Percentiles rank a stretch among this genome's conserved stretches.
phyloP scores from a whole-genome alignment of 2,113 vertebrate genomes.

The Atherinomorus stipes region DNA sequence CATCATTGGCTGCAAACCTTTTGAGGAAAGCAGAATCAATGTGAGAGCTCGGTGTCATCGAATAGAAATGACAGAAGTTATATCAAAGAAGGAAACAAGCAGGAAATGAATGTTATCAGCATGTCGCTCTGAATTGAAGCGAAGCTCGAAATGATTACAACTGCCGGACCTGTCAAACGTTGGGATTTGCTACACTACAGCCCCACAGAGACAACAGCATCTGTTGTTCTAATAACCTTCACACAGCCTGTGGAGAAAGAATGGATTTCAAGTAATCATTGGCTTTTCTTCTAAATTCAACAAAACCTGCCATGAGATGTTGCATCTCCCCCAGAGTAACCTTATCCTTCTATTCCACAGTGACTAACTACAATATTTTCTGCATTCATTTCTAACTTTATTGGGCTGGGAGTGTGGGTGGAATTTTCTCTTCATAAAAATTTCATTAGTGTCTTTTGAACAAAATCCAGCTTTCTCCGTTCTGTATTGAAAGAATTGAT shows the following conservation, averaged over 20 bases:
- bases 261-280: conserved; percentile 57
- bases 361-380: conserved; percentile 51
- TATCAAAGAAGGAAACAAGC: conserved; percentile 11
- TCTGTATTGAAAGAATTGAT: conserved; percentile 62
- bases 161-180: conserved; percentile 45
- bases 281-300: conserved; percentile 65
- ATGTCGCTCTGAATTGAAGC: conserved; percentile 46
- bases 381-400: conserved; percentile 59
- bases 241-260: conserved; percentile 41
- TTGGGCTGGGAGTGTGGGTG: conserved; percentile 49
- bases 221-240: conserved; percentile 67
- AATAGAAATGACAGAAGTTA: conserved; percentile 10
- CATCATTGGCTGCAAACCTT: neutral
- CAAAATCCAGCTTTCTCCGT: conserved; percentile 48
- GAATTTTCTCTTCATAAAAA: conserved; percentile 75
- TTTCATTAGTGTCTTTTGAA: conserved; percentile 67
- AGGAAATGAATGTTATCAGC: conserved; percentile 50
- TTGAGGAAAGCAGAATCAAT: neutral
- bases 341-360: conserved; percentile 61
- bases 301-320: conserved; percentile 60
- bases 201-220: conserved; percentile 46
- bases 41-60: neutral
- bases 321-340: conserved; percentile 63
- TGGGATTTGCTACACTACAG: conserved; percentile 56
- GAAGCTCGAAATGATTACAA: conserved; percentile 43